phyloP scores from a whole-genome alignment of 2,113 vertebrate species.

The Hypanus sabinus region DNA sequence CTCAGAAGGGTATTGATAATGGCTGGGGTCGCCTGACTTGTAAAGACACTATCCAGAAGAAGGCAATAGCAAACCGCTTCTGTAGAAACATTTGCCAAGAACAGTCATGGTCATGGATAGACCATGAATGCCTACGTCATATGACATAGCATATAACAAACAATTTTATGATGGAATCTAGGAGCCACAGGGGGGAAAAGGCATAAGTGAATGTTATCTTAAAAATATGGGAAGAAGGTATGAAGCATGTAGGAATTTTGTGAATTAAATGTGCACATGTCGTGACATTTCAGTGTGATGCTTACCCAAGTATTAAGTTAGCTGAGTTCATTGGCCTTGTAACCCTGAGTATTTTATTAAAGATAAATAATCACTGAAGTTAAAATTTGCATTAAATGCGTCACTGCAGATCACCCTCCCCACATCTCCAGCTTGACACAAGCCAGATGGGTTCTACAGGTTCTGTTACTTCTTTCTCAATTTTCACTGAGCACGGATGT shows the following conservation, averaged over 20 bases:
- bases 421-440: background rate
- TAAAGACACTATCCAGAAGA: too few species aligned
- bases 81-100: too few species aligned
- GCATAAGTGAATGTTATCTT: background rate
- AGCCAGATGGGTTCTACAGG: background rate
- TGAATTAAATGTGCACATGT: too few species aligned
- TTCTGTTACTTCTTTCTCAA: background rate
- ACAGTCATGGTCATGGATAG: too few species aligned
- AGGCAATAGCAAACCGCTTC: too few species aligned
- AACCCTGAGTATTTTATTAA: background rate
- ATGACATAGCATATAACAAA: too few species aligned
- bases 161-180: too few species aligned
- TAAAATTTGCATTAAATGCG: background rate
- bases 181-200: background rate
- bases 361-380: background rate
- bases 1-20: too few species aligned
- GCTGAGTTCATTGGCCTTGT: background rate
- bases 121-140: too few species aligned
- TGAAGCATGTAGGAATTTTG: background rate
- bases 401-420: background rate
- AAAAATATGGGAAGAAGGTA: background rate
- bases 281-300: background rate
- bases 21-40: too few species aligned
- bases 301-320: background rate
- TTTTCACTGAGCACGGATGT: background rate